Evolutionary conservation across 1,140 invertebrate species (phyloP).

Genomic region (Drosophila jambulina): DNA sequence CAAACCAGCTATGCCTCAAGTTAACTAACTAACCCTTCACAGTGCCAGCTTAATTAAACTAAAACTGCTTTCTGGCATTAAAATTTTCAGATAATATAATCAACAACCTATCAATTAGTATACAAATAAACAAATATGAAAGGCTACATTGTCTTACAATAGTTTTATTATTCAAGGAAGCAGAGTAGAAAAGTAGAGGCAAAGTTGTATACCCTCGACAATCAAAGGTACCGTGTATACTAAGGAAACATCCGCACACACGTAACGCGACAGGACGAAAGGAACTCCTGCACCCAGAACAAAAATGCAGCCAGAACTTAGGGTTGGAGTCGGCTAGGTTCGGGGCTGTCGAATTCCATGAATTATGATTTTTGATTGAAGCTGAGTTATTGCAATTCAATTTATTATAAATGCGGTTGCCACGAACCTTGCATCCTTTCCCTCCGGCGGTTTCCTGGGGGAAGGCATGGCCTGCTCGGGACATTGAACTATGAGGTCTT

Average conservation of each 20-base stretch:
- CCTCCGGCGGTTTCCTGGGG: conserved; percentile 2
- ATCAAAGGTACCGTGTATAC: neutral
- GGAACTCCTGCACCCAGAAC: conserved; percentile 7
- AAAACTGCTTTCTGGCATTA: no score
- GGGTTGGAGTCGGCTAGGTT: conserved; percentile 44
- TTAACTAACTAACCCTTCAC: no score
- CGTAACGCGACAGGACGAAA: conserved; percentile 12
- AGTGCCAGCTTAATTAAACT: no score
- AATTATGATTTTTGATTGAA: conserved; percentile 85
- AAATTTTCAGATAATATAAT: no score
- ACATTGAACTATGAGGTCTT: conserved; percentile 81
- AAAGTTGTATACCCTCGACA: neutral
- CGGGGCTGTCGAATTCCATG: conserved; percentile 75
- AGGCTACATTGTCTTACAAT: neutral
- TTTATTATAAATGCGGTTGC: conserved; percentile 84
- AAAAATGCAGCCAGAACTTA: conserved; percentile 21
- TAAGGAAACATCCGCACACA: conserved; percentile 15
- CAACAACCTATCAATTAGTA: no score
- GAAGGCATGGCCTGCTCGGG: conserved; percentile 62
- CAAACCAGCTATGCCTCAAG: no score
- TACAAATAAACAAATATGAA: no score
- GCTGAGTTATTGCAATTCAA: conserved; percentile 85
- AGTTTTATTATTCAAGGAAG: no score
- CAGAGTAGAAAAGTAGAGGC: neutral
- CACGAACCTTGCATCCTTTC: conserved; percentile 46